Base-by-base conservation (phyloP, 2,888 invertebrate species). In the Xestia rhomboidea region DNA sequence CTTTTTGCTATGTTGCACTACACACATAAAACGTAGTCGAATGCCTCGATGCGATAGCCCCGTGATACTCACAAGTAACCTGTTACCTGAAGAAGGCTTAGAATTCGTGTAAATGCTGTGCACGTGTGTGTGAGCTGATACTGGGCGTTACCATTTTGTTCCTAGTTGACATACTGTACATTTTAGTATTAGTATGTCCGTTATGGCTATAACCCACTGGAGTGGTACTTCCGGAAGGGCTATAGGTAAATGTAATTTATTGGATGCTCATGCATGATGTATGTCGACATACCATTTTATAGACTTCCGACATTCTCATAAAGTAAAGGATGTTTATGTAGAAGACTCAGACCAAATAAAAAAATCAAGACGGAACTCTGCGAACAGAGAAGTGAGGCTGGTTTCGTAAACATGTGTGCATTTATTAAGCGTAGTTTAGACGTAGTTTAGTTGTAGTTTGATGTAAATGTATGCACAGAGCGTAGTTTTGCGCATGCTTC, bases 181-280 rank as follows among this genome's bases (percentile, higher is more conserved):
- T 60, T 21, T 8, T 4, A 10, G 10, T 60, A 30, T 21, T 60
- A 10, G 30, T 60, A 38, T 64, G n/a, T 64, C n/a, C n/a, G 2
- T 15, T 51, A 54, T 67, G 51, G 38, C 57, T 73, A 41, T 67
- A 49, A 41, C 24, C 44, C 67, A 57, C 51, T 79, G 46, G 44
- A 84, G 63, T 76, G 77, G 11, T 24, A 82, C 69, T 88, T 88
- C 87, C 85, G 75, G 66, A 76, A 83, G 68, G 70, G 73, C 67
- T 49, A 41, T 44, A 70, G 68, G 64, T 64, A 74, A 79, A 21
- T 18, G 62, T 69, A 15, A 76, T 77, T 82, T 82, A 83, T 85
- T 73, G 49, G 10, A 34, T 70, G 68, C 67, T 70, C 60, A 70
- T 73, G 18, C 11, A n/a, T 66, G 71, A 54, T 76, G 49, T 69